These are phyloP conservation scores for Danio tinwini DNA, from an alignment of 2,797 vertebrate genomes.

Conservation along the genomic window DNA sequence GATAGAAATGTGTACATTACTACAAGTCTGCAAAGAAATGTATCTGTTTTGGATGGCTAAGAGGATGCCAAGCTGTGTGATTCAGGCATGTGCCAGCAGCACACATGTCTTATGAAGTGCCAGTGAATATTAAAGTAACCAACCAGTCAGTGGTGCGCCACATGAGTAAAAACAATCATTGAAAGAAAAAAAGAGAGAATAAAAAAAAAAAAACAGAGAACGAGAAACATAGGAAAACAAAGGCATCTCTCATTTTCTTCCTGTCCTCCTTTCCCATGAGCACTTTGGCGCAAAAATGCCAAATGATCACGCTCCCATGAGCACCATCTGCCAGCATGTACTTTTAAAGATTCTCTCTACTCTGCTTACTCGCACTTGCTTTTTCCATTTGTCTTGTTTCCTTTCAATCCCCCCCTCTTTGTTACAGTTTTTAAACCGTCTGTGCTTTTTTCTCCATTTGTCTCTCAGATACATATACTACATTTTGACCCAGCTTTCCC, in stretches of 20 bases:
- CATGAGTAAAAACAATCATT: slow-evolving; percentile 45
- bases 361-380: slow-evolving; percentile 62
- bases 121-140: slow-evolving; percentile 55
- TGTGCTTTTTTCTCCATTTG: slow-evolving; percentile 52
- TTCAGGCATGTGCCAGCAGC: slow-evolving; percentile 50
- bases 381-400: slow-evolving; percentile 63
- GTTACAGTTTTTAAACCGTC: slow-evolving; percentile 44
- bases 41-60: slow-evolving; percentile 34
- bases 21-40: slow-evolving; percentile 23
- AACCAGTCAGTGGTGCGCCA: slow-evolving; percentile 49
- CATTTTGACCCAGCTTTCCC: slow-evolving; percentile 44
- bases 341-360: slow-evolving; percentile 73
- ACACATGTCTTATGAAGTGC: slow-evolving; percentile 46
- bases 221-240: slow-evolving; percentile 18
- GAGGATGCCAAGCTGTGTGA: slow-evolving; percentile 36
- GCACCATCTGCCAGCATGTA: slow-evolving; percentile 80
- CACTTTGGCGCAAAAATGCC: slow-evolving; percentile 74
- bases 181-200: slow-evolving; percentile 20
- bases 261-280: slow-evolving; percentile 64
- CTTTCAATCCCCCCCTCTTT: slow-evolving; percentile 57
- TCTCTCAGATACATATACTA: slow-evolving; percentile 49
- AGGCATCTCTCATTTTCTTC: slow-evolving; percentile 46
- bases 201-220: neutral
- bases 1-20: slow-evolving; percentile 4
- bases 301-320: slow-evolving; percentile 78